phyloP scores from a whole-genome alignment of 53 echinoderm and acorn worm genomes.

The Apostichopus leukothele region DNA sequence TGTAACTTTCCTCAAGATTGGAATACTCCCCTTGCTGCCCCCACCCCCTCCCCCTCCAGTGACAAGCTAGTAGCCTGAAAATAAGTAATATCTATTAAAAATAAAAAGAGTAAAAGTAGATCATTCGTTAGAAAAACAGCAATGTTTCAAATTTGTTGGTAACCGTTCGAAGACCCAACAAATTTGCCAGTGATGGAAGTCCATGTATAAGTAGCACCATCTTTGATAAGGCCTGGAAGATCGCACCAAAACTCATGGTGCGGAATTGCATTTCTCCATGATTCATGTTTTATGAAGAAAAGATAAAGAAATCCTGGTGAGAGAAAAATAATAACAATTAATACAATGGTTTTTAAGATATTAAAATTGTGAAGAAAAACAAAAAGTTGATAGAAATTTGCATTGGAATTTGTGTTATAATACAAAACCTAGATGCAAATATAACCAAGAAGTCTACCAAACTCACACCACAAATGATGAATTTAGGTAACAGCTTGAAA shows the following conservation, averaged over 20 bases:
- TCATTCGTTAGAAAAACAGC: too few relatives aligned
- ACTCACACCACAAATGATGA: not conserved
- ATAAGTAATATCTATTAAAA: too few relatives aligned
- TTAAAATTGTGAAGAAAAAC: not conserved
- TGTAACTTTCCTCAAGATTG: too few relatives aligned
- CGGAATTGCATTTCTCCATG: slow-evolving; percentile 49
- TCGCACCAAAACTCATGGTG: slow-evolving; percentile 61
- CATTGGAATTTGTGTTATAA: not conserved
- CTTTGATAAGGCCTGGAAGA: slow-evolving; percentile 62
- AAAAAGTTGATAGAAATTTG: not conserved
- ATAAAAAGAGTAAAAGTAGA: too few relatives aligned
- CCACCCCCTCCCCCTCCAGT: too few relatives aligned
- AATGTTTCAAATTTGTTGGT: slow-evolving; percentile 15
- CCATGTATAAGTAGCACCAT: slow-evolving; percentile 47
- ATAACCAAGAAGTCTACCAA: not conserved
- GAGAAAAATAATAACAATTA: not conserved
- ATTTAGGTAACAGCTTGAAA: too few relatives aligned
- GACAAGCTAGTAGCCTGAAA: too few relatives aligned
- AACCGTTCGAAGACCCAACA: not conserved
- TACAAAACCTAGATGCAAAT: not conserved
- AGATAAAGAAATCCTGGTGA: slow-evolving; percentile 59
- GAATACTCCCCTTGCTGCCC: too few relatives aligned
- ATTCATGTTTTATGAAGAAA: slow-evolving; percentile 56
- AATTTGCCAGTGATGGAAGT: slow-evolving; percentile 25
- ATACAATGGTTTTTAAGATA: not conserved